These are phyloP conservation scores for Lumbricus terrestris DNA, from an alignment of 2,888 invertebrate genomes.

Conservation along the genomic window DNA sequence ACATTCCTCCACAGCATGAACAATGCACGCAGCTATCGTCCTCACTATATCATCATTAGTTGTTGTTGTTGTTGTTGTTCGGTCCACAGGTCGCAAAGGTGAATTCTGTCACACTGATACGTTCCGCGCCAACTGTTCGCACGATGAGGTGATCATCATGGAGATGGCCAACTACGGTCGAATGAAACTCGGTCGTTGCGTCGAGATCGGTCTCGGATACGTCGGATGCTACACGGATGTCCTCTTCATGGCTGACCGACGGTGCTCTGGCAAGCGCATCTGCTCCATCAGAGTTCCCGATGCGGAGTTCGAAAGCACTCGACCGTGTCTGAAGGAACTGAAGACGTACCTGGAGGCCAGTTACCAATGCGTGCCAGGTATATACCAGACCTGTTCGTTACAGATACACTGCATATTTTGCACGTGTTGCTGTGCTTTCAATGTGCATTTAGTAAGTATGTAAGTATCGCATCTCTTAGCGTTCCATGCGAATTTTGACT, in stretches of 20 bases:
- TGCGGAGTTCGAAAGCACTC: slow-evolving; percentile 24
- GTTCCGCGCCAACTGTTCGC: slow-evolving; percentile 26
- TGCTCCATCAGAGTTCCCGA: slow-evolving; percentile 31
- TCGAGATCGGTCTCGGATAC: slow-evolving; percentile 28
- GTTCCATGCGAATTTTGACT: too few species aligned
- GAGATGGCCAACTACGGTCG: slow-evolving; percentile 28
- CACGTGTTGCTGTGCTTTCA: too few species aligned
- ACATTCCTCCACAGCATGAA: too few species aligned
- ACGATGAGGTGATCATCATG: slow-evolving; percentile 28
- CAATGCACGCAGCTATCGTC: too few species aligned
- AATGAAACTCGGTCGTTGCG: slow-evolving; percentile 33
- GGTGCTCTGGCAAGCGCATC: slow-evolving; percentile 29
- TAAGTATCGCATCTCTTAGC: too few species aligned
- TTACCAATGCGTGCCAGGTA: slow-evolving; percentile 28
- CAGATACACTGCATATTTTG: too few species aligned
- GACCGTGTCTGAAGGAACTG: slow-evolving; percentile 32
- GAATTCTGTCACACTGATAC: slow-evolving; percentile 33
- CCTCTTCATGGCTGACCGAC: slow-evolving; percentile 27
- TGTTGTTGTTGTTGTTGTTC: neutral
- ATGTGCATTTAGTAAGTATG: too few species aligned
- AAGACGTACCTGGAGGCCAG: slow-evolving; percentile 33
- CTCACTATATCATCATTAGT: too few species aligned
- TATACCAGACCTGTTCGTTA: too few species aligned
- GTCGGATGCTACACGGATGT: slow-evolving; percentile 31
- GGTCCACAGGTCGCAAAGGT: neutral